Percentiles rank a stretch among this genome's conserved stretches.
phyloP scores from a whole-genome alignment of 2,888 invertebrate genomes.

The Congeria kusceri region DNA sequence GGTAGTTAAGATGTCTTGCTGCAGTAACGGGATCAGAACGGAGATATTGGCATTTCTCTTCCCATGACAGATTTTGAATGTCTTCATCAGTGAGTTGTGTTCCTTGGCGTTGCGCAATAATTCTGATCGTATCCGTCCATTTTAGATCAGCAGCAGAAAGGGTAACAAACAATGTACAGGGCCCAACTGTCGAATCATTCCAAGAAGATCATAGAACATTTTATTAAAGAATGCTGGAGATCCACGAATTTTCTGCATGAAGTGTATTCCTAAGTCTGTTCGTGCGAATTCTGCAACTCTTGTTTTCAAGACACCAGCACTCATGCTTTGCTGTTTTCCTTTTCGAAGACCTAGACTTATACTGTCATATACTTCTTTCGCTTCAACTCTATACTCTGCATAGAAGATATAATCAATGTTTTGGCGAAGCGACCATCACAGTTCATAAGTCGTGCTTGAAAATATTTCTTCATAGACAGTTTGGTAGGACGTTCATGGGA shows the following conservation, averaged over 20 bases:
- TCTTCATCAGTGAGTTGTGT: constrained; percentile 27
- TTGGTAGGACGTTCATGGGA: constrained; percentile 19
- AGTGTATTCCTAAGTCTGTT: constrained; percentile 46
- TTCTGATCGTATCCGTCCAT: constrained; percentile 46
- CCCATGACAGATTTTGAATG: constrained; percentile 46
- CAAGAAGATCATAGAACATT: constrained; percentile 59
- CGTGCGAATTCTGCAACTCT: constrained; percentile 29
- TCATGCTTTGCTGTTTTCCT: constrained; percentile 38
- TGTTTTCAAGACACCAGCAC: constrained; percentile 46
- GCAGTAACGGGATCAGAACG: constrained; percentile 68
- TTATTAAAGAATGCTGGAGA: constrained; percentile 58
- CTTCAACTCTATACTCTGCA: constrained; percentile 55
- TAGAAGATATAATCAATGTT: constrained; percentile 63
- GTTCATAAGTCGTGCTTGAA: constrained; percentile 37
- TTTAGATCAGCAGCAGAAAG: constrained; percentile 67
- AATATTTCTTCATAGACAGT: constrained; percentile 46
- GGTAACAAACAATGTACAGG: constrained; percentile 67
- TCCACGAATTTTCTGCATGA: constrained; percentile 53
- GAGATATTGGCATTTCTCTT: constrained; percentile 53
- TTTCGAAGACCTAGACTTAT: constrained; percentile 28
- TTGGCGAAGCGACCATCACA: constrained; percentile 55
- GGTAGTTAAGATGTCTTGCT: constrained; percentile 67
- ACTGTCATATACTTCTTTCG: constrained; percentile 49
- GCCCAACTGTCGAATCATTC: constrained; percentile 69
- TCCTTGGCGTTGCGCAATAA: constrained; percentile 49